Percentiles rank a stretch among this genome's conserved stretches.
Conservation (phyloP, 1,140 invertebrate genomes). For the Pseudobourletiella spinata region DNA sequence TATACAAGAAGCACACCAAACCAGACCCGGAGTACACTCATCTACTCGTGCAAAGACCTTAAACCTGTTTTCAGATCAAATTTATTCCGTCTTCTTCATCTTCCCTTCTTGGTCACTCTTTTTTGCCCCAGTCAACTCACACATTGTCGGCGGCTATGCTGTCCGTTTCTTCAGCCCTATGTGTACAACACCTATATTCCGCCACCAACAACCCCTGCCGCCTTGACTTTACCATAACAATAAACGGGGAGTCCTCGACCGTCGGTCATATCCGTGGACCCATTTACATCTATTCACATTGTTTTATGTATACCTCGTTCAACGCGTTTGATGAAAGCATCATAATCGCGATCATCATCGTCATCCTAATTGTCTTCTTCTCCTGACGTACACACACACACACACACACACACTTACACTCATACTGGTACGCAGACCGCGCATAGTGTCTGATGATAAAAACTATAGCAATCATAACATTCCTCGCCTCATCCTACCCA, state of each 20-base stretch:
- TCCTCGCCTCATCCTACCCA: not conserved
- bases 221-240: not conserved
- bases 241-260: not conserved
- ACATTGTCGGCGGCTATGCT: not conserved
- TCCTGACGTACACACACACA: not conserved
- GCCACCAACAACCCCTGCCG: not conserved
- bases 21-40: conserved; percentile 33
- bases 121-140: conserved; percentile 14
- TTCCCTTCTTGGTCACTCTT: conserved; percentile 10
- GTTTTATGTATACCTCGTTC: no score
- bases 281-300: not conserved
- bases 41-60: conserved; percentile 34
- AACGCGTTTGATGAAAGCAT: no score
- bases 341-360: no score
- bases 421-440: no score
- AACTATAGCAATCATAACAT: not conserved
- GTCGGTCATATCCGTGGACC: not conserved
- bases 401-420: no score
- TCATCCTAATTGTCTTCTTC: not conserved
- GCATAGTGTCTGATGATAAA: not conserved
- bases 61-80: conserved; percentile 31
- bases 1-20: conserved; percentile 31
- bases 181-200: not conserved
- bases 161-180: not conserved
- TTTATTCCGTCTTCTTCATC: conserved; percentile 26